These are phyloP conservation scores for Botia kubotai DNA, from an alignment of 2,797 vertebrate genomes.

Conservation along the genomic window DNA sequence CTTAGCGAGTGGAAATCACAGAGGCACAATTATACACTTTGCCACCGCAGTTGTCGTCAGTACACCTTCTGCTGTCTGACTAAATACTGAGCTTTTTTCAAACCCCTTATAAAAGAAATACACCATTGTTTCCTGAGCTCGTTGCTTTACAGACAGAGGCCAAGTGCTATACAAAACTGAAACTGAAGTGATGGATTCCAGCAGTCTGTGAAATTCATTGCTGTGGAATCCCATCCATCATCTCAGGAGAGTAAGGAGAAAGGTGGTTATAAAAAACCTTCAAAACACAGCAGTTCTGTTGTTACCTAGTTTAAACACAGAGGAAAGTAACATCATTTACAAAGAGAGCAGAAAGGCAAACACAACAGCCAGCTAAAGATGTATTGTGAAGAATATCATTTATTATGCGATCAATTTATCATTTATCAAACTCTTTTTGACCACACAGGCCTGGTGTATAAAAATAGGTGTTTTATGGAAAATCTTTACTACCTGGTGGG, in stretches of 20 bases:
- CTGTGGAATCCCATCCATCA: conserved; percentile 35
- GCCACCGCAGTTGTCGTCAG: background rate
- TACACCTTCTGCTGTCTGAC: conserved; percentile 8
- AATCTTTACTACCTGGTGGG: conserved; percentile 41
- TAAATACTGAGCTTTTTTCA: background rate
- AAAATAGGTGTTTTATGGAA: conserved; percentile 46
- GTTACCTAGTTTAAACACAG: conserved; percentile 40
- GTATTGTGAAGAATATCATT: conserved; percentile 46
- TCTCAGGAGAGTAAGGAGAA: conserved; percentile 33
- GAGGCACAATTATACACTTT: conserved; percentile 4
- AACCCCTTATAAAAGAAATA: conserved; percentile 16
- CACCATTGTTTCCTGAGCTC: background rate
- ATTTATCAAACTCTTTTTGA: conserved; percentile 34
- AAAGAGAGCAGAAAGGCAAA: conserved; percentile 30
- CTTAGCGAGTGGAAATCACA: conserved; percentile 2
- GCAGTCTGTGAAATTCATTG: conserved; percentile 25
- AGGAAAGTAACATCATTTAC: conserved; percentile 45
- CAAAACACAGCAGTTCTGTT: conserved; percentile 46
- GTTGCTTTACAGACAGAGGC: background rate
- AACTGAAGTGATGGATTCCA: conserved; percentile 9
- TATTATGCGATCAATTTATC: background rate
- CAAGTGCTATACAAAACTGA: background rate
- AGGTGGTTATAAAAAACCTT: conserved; percentile 46
- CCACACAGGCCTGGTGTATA: conserved; percentile 7
- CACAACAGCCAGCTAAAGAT: conserved; percentile 29